Base-by-base conservation (phyloP, 2,888 invertebrate genomes). In the Coelinius sp. region DNA sequence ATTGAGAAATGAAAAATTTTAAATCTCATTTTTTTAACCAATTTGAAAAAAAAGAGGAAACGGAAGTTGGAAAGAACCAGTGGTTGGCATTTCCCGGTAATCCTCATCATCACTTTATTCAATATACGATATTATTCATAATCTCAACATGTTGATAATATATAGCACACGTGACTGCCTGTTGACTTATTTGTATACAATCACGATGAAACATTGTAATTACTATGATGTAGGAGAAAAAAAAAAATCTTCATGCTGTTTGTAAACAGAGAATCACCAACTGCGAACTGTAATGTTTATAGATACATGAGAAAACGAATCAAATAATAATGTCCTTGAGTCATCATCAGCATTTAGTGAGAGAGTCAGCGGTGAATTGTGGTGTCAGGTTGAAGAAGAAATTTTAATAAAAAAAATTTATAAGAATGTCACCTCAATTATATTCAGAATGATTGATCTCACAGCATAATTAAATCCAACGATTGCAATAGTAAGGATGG, bases 41-140 rank as follows among this genome's bases (percentile, higher is more conserved):
- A 14, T 17, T 49, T 14, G 20, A 49, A 49, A 49, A 17, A 1
- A 12, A 31, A 59, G 8, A 5, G 17, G 27, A 56, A 59, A 20
- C 17, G 31, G 59, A 35, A 31, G 59, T 8, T 35, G 1, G 14
- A 25, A 24, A 62, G 10, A 62, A 41, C 46, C 59, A 59, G 59
- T 24, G 49, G 66, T 71, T 25, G 71, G 59, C 67, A 67, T 71
- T 68, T 63, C 41, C 62, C 67, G 62, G 52, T 38, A 52, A 67
- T 67, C 71, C 67, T 71, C 66, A 64, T 70, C 63, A 4, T 31
- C 4, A 20, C 63, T 63, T 24, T 20, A 8, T 14, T 12, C 12
- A 44, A 7, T 7, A 14, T 41, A 25, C 17, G 35, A 25, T 27
- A 35, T 56, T 65, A 10, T 41, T 52, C 35, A 59, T 27, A 25